Percentiles rank a stretch among this genome's conserved stretches.
Evolutionary conservation across 2,797 vertebrate genomes (phyloP).

Genomic region (Clarias platycephalus): DNA sequence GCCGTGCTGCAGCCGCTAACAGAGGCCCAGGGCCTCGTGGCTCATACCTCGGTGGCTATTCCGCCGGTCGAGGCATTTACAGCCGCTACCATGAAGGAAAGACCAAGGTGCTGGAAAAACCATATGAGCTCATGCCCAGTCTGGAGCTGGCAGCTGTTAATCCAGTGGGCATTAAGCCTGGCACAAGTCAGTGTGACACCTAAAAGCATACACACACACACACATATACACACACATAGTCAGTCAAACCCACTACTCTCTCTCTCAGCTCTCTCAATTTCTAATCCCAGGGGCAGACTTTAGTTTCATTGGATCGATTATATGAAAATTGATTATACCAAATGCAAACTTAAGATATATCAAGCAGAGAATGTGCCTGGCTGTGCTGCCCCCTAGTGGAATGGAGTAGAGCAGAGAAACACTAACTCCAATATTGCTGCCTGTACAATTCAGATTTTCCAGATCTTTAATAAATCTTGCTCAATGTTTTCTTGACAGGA

Average conservation of each 20-base stretch:
- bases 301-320: neutral
- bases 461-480: constrained; percentile 9
- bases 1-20: constrained; percentile 90
- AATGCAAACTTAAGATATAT: neutral
- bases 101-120: constrained; percentile 92
- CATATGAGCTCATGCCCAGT: constrained; percentile 92
- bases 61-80: constrained; percentile 98
- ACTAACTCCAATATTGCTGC: constrained; percentile 65
- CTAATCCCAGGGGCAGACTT: constrained; percentile 15
- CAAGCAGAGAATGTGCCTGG: neutral
- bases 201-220: constrained; percentile 39
- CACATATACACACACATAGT: constrained; percentile 56
- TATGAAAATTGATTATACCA: neutral
- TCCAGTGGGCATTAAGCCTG: constrained; percentile 92
- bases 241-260: neutral
- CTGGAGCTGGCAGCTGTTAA: constrained; percentile 94
- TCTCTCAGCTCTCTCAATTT: constrained; percentile 31
- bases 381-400: constrained; percentile 50
- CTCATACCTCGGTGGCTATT: constrained; percentile 98
- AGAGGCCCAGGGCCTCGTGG: constrained; percentile 93
- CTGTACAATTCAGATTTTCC: constrained; percentile 7
- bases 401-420: constrained; percentile 37
- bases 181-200: constrained; percentile 90
- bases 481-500: neutral
- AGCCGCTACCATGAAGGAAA: constrained; percentile 99